Conservation (phyloP, 2,888 invertebrate species). For the Sinodicranocentrus sp. region DNA sequence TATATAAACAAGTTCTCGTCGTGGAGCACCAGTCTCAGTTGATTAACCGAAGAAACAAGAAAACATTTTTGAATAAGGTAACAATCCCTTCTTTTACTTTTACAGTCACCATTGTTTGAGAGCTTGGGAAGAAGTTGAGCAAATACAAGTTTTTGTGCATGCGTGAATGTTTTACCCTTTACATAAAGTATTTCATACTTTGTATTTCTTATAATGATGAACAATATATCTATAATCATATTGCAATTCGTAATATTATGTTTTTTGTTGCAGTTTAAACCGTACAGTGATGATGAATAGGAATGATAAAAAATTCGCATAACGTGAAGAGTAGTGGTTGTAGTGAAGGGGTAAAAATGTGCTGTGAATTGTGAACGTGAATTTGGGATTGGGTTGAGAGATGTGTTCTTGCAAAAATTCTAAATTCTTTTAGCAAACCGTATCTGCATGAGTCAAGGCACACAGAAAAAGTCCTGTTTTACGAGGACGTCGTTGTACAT, state of each 20-base stretch:
- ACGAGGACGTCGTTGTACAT: background rate
- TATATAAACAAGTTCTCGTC: background rate
- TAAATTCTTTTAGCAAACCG: slow-evolving; percentile 2
- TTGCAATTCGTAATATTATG: background rate
- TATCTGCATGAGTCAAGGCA: background rate
- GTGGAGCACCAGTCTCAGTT: slow-evolving; percentile 12
- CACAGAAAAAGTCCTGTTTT: slow-evolving; percentile 17
- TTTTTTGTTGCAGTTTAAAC: slow-evolving; percentile 8
- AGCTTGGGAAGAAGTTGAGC: slow-evolving; percentile 5
- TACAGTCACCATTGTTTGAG: slow-evolving; percentile 11
- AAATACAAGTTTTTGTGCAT: slow-evolving; percentile 48
- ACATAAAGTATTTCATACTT: too few relatives aligned
- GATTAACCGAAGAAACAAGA: slow-evolving; percentile 33
- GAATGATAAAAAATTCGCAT: slow-evolving; percentile 1
- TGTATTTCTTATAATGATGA: background rate
- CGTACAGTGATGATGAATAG: background rate
- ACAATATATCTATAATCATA: slow-evolving; percentile 2
- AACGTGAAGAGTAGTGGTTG: background rate
- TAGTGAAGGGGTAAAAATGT: slow-evolving; percentile 11
- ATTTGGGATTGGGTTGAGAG: too few relatives aligned
- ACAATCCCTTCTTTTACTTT: slow-evolving; percentile 6
- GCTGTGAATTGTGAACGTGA: background rate
- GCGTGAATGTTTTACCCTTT: background rate
- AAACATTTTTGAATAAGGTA: background rate
- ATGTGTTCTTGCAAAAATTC: background rate